These are phyloP conservation scores for Gephyroberyx darwinii DNA, from an alignment of 2,797 vertebrate species.

Conservation along the genomic window DNA sequence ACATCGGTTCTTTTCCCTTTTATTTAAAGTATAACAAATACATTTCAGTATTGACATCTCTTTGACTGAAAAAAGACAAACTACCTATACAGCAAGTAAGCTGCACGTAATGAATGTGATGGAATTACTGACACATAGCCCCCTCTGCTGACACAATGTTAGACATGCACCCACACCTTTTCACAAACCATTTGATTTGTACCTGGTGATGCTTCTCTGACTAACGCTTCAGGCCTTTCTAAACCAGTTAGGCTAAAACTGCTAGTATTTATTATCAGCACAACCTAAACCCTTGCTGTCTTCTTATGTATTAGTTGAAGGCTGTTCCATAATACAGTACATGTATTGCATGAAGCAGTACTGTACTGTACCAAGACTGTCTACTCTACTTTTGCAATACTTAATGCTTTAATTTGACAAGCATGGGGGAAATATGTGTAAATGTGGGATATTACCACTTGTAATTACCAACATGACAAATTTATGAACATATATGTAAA, in stretches of 20 bases:
- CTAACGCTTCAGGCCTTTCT: not conserved
- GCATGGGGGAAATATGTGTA: conserved; percentile 37
- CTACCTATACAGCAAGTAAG: conserved; percentile 47
- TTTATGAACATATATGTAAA: conserved; percentile 70
- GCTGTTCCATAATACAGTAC: conserved; percentile 25
- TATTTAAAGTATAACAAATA: conserved; percentile 19
- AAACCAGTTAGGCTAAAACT: conserved; percentile 3
- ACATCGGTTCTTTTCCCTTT: not conserved
- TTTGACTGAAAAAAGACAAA: conserved; percentile 33
- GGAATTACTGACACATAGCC: conserved; percentile 13
- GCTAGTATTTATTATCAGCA: conserved; percentile 65
- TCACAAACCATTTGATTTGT: not conserved
- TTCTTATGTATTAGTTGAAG: conserved; percentile 23
- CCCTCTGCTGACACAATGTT: conserved; percentile 57
- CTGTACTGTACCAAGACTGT: conserved; percentile 47
- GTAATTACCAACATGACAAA: conserved; percentile 57
- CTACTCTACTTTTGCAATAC: conserved; percentile 18
- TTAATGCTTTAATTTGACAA: conserved; percentile 51
- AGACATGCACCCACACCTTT: conserved; percentile 31
- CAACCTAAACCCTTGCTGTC: conserved; percentile 27
- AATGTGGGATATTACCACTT: conserved; percentile 50
- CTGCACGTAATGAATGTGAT: conserved; percentile 34
- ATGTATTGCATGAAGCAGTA: conserved; percentile 29
- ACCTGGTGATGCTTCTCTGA: not conserved
- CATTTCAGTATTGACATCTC: conserved; percentile 34